Evolutionary conservation across 2,888 invertebrate genomes (phyloP).

Genomic region (Cabera pusaria): DNA sequence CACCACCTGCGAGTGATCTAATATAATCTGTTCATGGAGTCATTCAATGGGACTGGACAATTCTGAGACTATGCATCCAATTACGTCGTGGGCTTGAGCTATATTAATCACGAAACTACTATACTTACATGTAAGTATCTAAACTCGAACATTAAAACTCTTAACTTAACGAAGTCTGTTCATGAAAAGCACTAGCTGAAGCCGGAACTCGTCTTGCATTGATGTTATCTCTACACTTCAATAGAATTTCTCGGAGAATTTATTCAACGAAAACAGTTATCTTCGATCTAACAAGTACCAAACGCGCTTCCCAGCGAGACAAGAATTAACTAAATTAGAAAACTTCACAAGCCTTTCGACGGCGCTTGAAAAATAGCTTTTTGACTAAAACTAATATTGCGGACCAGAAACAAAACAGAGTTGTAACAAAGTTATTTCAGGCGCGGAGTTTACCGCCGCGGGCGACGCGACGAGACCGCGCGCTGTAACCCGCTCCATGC

Average conservation of each 20-base stretch:
- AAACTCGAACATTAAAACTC: too few species aligned
- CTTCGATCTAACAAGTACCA: constrained; percentile 53
- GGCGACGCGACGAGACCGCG: constrained; percentile 42
- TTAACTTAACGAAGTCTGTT: neutral
- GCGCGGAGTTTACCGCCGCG: constrained; percentile 69
- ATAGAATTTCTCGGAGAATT: constrained; percentile 42
- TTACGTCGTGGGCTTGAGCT: too few species aligned
- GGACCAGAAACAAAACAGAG: constrained; percentile 75
- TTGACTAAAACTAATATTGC: constrained; percentile 81
- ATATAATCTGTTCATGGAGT: too few species aligned
- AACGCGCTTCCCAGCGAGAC: constrained; percentile 56
- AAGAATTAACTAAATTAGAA: constrained; percentile 80
- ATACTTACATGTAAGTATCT: too few species aligned
- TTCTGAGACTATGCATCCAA: too few species aligned
- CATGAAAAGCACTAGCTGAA: neutral
- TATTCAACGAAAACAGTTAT: constrained; percentile 54
- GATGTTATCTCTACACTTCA: constrained; percentile 58
- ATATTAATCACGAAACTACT: too few species aligned
- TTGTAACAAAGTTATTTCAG: constrained; percentile 79
- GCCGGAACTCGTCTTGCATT: constrained; percentile 28
- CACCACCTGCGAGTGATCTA: too few species aligned
- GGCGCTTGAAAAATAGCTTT: constrained; percentile 79
- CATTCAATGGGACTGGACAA: too few species aligned
- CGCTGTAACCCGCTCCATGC: constrained; percentile 41
- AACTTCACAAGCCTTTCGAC: constrained; percentile 76